Conservation (phyloP, 2,888 invertebrate species). For the Ypsolopha scabrella region DNA sequence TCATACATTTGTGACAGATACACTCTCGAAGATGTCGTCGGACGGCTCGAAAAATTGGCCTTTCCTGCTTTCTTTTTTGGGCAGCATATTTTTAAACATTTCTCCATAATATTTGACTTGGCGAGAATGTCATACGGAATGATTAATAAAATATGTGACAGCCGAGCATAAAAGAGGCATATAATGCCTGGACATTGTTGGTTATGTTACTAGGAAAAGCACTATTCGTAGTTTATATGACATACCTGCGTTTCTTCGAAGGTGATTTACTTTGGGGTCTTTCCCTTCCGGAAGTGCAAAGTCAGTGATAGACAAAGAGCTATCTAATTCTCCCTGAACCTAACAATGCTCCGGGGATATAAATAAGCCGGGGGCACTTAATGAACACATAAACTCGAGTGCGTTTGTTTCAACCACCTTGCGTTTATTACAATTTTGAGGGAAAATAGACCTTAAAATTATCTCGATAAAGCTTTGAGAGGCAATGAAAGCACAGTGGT, state of each 20-base stretch:
- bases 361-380: conserved; percentile 59
- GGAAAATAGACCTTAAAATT: no score
- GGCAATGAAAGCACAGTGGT: no score
- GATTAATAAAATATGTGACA: neutral
- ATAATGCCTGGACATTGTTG: no score
- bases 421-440: no score
- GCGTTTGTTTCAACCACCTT: conserved; percentile 27
- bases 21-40: conserved; percentile 41
- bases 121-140: neutral
- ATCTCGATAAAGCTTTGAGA: no score
- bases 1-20: conserved; percentile 66
- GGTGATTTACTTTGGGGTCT: conserved; percentile 11
- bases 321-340: conserved; percentile 43
- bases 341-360: conserved; percentile 53
- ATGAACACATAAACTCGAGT: conserved; percentile 59
- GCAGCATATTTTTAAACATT: neutral
- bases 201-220: no score
- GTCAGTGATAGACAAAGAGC: conserved; percentile 55
- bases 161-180: neutral
- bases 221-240: neutral
- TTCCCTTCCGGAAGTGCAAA: conserved; percentile 25
- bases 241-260: neutral
- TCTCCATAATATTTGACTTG: neutral
- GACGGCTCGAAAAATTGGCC: conserved; percentile 27
- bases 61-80: conserved; percentile 22